Percentiles rank a stretch among this genome's conserved stretches.
phyloP scores from a whole-genome alignment of 2,888 invertebrate species.

The Diabrotica balteata region DNA sequence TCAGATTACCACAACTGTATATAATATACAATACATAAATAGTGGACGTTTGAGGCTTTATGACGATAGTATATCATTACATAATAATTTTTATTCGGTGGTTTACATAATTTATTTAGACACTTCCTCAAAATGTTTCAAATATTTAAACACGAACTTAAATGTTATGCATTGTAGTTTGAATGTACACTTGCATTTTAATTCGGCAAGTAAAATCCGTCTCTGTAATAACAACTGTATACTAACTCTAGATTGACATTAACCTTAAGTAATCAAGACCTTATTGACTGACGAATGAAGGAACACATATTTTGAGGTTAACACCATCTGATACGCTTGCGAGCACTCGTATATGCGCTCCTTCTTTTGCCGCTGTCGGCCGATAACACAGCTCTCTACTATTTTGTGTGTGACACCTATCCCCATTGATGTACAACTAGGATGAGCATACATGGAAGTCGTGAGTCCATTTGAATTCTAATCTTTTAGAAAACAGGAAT shows the following conservation, averaged over 20 bases:
- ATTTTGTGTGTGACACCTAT: constrained; percentile 56
- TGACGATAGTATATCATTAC: no score
- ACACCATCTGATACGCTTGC: constrained; percentile 52
- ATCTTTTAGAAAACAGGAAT: constrained; percentile 34
- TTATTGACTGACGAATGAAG: constrained; percentile 42
- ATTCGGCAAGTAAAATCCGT: background rate
- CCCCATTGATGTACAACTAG: constrained; percentile 53
- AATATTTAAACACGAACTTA: no score
- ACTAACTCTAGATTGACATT: constrained; percentile 31
- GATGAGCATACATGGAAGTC: constrained; percentile 52
- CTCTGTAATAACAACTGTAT: background rate
- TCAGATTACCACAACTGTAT: no score
- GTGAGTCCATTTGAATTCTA: constrained; percentile 46
- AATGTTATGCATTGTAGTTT: no score
- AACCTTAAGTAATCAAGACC: constrained; percentile 48
- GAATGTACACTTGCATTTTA: no score
- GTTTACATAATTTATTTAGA: no score
- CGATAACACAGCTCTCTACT: constrained; percentile 50
- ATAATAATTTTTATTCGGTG: no score
- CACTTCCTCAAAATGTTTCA: no score
- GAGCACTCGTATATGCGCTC: constrained; percentile 47
- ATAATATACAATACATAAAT: no score
- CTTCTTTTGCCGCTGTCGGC: constrained; percentile 49
- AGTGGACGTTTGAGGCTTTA: no score
- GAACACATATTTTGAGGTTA: constrained; percentile 45